These are phyloP conservation scores for Ivindomyrus marchei DNA, from an alignment of 2,113 vertebrate species.

Conservation along the genomic window DNA sequence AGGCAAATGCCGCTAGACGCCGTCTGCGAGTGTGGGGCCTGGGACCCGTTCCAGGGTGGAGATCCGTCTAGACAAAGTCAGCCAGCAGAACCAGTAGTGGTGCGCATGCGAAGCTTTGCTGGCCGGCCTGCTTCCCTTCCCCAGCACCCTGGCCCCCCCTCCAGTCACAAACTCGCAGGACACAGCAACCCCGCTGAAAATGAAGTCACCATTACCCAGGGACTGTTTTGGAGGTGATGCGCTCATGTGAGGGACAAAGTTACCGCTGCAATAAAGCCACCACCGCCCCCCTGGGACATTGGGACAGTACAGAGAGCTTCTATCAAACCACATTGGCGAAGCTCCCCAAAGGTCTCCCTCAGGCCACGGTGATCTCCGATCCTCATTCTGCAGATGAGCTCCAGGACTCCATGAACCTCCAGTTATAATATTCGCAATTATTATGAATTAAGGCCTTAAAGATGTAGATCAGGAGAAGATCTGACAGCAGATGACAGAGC, in stretches of 20 bases:
- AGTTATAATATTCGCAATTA: background rate
- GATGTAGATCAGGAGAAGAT: background rate
- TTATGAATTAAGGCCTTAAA: background rate
- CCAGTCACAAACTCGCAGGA: background rate
- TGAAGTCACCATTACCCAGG: background rate
- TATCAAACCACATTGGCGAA: background rate
- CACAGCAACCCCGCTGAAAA: background rate
- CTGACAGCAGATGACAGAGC: background rate
- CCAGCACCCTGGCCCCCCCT: background rate
- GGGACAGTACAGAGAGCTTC: background rate
- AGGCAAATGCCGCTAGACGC: slow-evolving; percentile 23
- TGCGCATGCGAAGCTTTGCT: background rate
- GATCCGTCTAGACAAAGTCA: slow-evolving; percentile 12
- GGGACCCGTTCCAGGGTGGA: background rate
- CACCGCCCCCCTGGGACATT: background rate
- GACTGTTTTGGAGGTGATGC: background rate
- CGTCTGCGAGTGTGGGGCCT: background rate
- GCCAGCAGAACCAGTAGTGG: background rate
- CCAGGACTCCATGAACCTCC: background rate
- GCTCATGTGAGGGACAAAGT: background rate
- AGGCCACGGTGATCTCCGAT: background rate
- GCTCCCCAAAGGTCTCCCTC: background rate
- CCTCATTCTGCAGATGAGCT: background rate
- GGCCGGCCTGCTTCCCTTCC: background rate
- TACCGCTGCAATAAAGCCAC: background rate